These are phyloP conservation scores for Procavia capensis DNA, from an alignment of 2,113 vertebrate species.

Conservation along the genomic window DNA sequence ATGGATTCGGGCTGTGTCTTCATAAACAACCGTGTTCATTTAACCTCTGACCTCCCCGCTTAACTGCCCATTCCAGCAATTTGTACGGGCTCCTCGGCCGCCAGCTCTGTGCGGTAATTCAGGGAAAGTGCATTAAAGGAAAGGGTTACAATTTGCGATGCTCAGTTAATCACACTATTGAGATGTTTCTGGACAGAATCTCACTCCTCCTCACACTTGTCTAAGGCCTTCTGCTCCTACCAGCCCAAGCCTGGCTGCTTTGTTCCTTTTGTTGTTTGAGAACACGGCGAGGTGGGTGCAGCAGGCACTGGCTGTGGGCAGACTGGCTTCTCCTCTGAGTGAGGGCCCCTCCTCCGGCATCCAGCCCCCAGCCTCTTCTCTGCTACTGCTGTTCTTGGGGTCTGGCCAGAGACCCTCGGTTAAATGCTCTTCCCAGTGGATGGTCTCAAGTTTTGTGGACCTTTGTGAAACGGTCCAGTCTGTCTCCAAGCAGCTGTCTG, in stretches of 20 bases:
- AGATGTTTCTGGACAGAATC: conserved; percentile 77
- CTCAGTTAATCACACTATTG: conserved; percentile 92
- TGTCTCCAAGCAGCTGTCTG: neutral
- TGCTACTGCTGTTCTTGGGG: neutral
- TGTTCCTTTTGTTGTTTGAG: conserved; percentile 48
- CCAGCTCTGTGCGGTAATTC: conserved; percentile 80
- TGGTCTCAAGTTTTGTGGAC: neutral
- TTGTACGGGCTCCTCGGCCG: conserved; percentile 92
- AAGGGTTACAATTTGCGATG: conserved; percentile 87
- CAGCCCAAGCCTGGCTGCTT: neutral
- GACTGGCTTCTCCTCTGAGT: neutral
- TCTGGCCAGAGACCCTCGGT: conserved; percentile 50
- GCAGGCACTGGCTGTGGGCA: rapidly evolving
- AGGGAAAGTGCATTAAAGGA: conserved; percentile 83
- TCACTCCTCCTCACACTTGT: conserved; percentile 51
- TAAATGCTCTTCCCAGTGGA: neutral
- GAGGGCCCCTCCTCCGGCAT: neutral
- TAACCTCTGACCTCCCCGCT: conserved; percentile 97
- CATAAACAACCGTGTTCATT: conserved; percentile 99
- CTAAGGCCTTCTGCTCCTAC: conserved; percentile 20
- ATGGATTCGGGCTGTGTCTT: conserved; percentile 98
- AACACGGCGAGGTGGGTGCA: neutral
- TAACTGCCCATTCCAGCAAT: conserved; percentile 99
- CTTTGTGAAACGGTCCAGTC: neutral
- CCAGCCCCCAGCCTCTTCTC: neutral